These are phyloP conservation scores for Exaiptasia diaphana DNA, from an alignment of 64 coral and sea anemone species.

Conservation along the genomic window DNA sequence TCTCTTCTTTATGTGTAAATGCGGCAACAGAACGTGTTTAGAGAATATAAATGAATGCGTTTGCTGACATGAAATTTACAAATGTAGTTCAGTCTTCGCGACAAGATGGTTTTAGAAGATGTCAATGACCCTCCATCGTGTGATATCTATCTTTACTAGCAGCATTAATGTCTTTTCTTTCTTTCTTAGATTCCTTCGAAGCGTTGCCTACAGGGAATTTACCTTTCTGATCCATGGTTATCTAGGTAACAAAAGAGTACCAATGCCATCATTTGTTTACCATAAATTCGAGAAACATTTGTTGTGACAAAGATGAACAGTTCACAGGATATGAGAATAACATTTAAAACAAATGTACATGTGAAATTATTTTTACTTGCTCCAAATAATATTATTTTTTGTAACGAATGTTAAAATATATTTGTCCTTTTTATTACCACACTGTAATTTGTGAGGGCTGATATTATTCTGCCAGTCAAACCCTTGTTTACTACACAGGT, in stretches of 20 bases:
- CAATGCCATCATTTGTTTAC: constrained; percentile 47
- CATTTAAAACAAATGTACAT: background rate
- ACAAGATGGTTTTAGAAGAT: background rate
- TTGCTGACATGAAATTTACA: background rate
- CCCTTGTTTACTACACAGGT: too few relatives aligned
- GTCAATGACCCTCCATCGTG: background rate
- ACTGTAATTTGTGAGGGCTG: background rate
- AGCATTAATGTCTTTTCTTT: too few relatives aligned
- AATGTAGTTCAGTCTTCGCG: background rate
- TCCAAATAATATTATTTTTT: background rate
- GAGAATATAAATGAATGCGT: background rate
- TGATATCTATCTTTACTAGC: too few relatives aligned
- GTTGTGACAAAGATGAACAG: constrained; percentile 1
- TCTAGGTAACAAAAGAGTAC: constrained; percentile 51
- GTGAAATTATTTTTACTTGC: background rate
- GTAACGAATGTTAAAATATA: background rate
- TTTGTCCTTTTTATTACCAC: background rate
- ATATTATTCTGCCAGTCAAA: too few relatives aligned
- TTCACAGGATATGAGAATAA: constrained; percentile 52
- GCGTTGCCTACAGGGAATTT: constrained; percentile 61
- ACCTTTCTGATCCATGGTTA: constrained; percentile 49
- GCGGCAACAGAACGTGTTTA: background rate
- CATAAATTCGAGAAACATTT: constrained; percentile 23
- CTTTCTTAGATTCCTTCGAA: constrained; percentile 50
- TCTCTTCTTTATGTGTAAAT: background rate